Base-by-base conservation (phyloP, 1,140 invertebrate species). In the Euschistus heros region DNA sequence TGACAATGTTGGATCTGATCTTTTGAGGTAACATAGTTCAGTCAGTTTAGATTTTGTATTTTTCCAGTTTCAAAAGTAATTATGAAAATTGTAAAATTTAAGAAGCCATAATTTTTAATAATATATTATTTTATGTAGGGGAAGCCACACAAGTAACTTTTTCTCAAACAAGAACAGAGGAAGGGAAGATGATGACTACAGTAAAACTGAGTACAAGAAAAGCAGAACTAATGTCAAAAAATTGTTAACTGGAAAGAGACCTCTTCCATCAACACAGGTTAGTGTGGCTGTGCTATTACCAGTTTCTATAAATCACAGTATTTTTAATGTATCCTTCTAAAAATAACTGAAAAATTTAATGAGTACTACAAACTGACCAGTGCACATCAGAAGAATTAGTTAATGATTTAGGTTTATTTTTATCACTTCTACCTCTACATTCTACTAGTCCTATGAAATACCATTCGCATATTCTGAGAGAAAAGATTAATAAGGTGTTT, bases 101-200 rank as follows among this genome's bases (percentile, higher is more conserved):
- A 30, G 14, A 55, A 52, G 10, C 0, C 54, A 15, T 30, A 4
- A 67, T 50, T 26, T 20, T 33, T 61, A 37, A 37, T 10, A 37
- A 37, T 37, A 4, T 1, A 37, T 8, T 63, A 44, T 65, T 65
- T 46, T 64, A 15, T 47, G 2, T 68, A 73, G 73, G 26, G 80
- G 82, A 10, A 84, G 82, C 24, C 83, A 83, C 70, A 86, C 82
- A 33, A 83, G 83, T 6, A 85, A 86, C 70, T 86, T 86, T 72
- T 86, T 84, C 73, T 83, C 81, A 66, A 84, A 81, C 70, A 74
- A 76, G 33, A 84, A 84, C 70, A 77, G 77, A 27, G 80, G 80
- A 44, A 80, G 81, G 67, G 80, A 82, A 37, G 77, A 80, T 60
- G 79, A 81, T 46, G 82, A 85, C 67, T 75, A 75, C 57, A 78